phyloP scores from a whole-genome alignment of 2,113 vertebrate genomes.

The Amphiprion percula region DNA sequence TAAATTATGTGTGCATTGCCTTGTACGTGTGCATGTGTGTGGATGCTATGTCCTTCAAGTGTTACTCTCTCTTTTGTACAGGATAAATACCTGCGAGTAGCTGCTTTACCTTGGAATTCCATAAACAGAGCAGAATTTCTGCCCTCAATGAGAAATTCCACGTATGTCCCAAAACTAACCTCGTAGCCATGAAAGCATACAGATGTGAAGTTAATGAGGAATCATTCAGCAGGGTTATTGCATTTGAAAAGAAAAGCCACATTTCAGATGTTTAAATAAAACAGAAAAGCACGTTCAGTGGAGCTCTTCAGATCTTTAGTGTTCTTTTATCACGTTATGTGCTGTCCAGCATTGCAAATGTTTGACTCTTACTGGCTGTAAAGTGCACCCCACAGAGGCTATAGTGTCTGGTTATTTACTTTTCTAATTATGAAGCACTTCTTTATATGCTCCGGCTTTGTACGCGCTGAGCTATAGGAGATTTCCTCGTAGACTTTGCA shows the following conservation, averaged over 20 bases:
- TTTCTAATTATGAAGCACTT: constrained; percentile 11
- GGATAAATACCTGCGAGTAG: background rate
- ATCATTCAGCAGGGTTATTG: background rate
- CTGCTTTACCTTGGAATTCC: background rate
- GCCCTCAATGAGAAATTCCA: constrained; percentile 7
- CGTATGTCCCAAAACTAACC: constrained; percentile 13
- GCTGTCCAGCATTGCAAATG: background rate
- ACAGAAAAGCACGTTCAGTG: background rate
- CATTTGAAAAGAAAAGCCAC: background rate
- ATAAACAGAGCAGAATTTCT: background rate
- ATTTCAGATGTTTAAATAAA: constrained; percentile 23
- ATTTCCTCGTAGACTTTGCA: constrained; percentile 13
- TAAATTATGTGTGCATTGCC: background rate
- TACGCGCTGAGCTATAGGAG: background rate
- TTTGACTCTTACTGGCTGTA: background rate
- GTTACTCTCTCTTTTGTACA: background rate
- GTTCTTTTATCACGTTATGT: background rate
- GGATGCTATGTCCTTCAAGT: background rate
- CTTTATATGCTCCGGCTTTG: constrained; percentile 15
- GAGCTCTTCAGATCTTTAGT: background rate
- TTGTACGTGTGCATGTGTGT: background rate
- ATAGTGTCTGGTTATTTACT: constrained; percentile 18
- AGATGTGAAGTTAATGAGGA: background rate
- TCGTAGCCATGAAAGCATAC: background rate
- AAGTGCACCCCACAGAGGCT: background rate